Evolutionary conservation across 2,888 invertebrate genomes (phyloP), one percentile per base, ranked within the genome.

Genomic region (Mesorhabditis spiculigera): DNA sequence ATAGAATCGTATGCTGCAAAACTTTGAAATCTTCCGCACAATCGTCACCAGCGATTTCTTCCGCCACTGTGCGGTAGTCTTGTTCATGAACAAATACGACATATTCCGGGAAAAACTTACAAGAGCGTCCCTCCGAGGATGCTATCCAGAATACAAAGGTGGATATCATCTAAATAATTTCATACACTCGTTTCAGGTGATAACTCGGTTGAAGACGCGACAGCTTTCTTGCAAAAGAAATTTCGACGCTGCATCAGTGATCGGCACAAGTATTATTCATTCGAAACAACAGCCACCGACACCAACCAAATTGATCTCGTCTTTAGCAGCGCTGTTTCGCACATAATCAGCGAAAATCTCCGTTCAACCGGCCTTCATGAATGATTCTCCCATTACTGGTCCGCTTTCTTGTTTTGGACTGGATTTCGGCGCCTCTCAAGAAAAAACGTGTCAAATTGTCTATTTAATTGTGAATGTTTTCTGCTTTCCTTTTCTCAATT

Each of bases 241-340:
- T 87, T 86, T 71, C 75, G 80, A 28, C 78, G 82, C 63, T 81
- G 83, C 69, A 82, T 83, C 50, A 85, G 84, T 4, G 79, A 76
- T 44, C 80, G 83, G 44, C 75, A 75, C 62, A 74, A 74, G 61
- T 81, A 74, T 65, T 81, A 75, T 68, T 67, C 73, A 42, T 81
- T 78, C 71, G 81, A 85, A 42, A 86, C 86, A 2, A 85, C 84
- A 50, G 87, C 87, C 4, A 86, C 86, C 13, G 86, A 87, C 71
- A 84, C 86, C 43, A 74, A 80, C 5, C 81, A 82, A 70, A 86
- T 87, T 82, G 83, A 84, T 44, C 66, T 75, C 74, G 81, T 81
- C 41, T 81, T 81, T 69, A 74, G 73, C 42, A 76, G 79, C 3
- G 78, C 81, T 0, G 77, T 81, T 16, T 71, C 77, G 3, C 81